phyloP scores from a whole-genome alignment of 2,797 vertebrate genomes.

The Synanceia verrucosa region DNA sequence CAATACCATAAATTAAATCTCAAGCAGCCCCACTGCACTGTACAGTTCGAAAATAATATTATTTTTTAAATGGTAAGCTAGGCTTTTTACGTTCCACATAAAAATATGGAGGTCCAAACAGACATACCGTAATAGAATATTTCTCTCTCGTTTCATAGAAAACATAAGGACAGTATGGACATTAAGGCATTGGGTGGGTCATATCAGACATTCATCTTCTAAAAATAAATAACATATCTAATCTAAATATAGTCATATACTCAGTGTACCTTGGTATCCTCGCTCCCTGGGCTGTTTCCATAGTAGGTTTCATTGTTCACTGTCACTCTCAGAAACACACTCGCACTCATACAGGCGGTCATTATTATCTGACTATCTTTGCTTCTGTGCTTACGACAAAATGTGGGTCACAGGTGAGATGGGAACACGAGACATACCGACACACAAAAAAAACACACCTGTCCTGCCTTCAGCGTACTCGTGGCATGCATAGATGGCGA shows the following conservation, averaged over 20 bases:
- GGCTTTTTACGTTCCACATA: constrained; percentile 62
- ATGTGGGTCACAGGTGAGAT: constrained; percentile 65
- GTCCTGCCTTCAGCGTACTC: constrained; percentile 40
- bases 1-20: constrained; percentile 69
- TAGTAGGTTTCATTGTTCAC: constrained; percentile 43
- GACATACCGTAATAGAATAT: constrained; percentile 69
- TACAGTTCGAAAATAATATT: constrained; percentile 69
- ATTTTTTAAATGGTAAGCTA: constrained; percentile 67
- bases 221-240: constrained; percentile 79
- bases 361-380: constrained; percentile 57
- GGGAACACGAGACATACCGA: constrained; percentile 44
- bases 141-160: constrained; percentile 73
- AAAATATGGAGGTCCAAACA: constrained; percentile 76
- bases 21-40: constrained; percentile 61
- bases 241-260: constrained; percentile 67
- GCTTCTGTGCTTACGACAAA: constrained; percentile 61
- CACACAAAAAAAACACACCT: constrained; percentile 34
- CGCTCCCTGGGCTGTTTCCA: constrained; percentile 51
- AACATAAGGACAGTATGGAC: constrained; percentile 77
- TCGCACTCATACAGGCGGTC: constrained; percentile 34
- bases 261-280: constrained; percentile 68
- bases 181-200: constrained; percentile 84
- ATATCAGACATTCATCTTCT: constrained; percentile 77
- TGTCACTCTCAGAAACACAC: constrained; percentile 43
- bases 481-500: constrained; percentile 64